These are phyloP conservation scores for Epistrophe eligans DNA, from an alignment of 2,888 invertebrate species.

Conservation along the genomic window DNA sequence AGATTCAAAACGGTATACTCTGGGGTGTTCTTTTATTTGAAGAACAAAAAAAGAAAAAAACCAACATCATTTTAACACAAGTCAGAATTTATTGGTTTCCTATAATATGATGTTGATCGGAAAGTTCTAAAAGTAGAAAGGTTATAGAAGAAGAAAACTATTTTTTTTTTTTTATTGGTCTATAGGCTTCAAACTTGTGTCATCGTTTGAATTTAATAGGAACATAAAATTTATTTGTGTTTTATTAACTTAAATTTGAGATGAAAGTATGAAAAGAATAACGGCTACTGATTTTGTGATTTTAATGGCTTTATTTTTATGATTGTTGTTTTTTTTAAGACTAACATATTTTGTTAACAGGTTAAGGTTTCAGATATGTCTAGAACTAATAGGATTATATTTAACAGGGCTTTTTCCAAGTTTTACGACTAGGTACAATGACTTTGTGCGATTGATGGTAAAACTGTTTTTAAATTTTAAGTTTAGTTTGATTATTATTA, in stretches of 20 bases:
- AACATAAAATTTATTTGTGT: not conserved
- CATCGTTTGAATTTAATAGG: not conserved
- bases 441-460: not conserved
- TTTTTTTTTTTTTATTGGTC: not conserved
- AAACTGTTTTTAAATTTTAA: not conserved
- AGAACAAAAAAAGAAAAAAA: not conserved
- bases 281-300: constrained; percentile 17
- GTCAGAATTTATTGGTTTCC: constrained; percentile 3
- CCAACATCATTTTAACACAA: not conserved
- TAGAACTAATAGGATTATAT: not conserved
- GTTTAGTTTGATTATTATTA: too few species aligned
- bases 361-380: not conserved
- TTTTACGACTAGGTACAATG: not conserved
- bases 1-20: not conserved
- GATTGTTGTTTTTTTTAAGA: not conserved
- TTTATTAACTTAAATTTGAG: not conserved
- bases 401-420: not conserved
- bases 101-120: not conserved
- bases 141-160: too few species aligned
- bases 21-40: constrained; percentile 11
- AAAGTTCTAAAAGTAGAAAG: not conserved
- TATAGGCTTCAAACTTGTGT: not conserved
- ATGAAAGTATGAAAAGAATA: not conserved
- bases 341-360: constrained; percentile 15
- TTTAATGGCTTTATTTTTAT: not conserved